phyloP scores from a whole-genome alignment of 2,113 vertebrate species.

The Archocentrus centrarchus region DNA sequence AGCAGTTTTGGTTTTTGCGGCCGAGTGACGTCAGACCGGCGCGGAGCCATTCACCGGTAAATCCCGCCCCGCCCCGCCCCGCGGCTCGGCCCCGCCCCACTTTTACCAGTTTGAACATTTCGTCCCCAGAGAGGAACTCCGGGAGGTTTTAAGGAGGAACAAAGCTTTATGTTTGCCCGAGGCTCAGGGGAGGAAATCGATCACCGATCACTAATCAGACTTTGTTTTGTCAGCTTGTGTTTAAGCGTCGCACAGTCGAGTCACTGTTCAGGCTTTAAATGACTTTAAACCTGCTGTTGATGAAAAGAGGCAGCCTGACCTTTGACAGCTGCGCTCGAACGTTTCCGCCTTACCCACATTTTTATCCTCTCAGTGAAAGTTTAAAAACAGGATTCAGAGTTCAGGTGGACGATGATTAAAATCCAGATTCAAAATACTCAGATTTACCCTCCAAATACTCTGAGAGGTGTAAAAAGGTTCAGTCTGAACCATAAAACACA shows the following conservation, averaged over 20 bases:
- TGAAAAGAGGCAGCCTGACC: background rate
- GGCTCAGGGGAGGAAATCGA: background rate
- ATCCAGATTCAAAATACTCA: background rate
- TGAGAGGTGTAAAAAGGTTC: background rate
- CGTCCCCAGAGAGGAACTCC: background rate
- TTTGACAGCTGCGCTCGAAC: background rate
- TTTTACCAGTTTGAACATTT: conserved; percentile 26
- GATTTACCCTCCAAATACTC: background rate
- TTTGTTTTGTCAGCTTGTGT: background rate
- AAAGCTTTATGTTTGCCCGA: conserved; percentile 4
- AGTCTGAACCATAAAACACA: no score
- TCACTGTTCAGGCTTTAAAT: conserved; percentile 4
- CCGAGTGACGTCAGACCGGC: conserved; percentile 15
- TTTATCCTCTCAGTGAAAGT: background rate
- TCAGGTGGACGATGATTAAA: background rate
- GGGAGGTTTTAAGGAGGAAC: background rate
- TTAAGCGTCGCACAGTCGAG: conserved; percentile 12
- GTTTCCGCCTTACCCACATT: background rate
- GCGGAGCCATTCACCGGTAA: conserved; percentile 13
- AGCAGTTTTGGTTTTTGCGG: conserved; percentile 19
- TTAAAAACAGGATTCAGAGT: background rate
- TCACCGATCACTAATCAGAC: background rate
- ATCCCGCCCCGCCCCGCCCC: background rate
- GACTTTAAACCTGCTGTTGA: background rate
- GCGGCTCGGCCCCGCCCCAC: conserved; percentile 7